phyloP scores from a whole-genome alignment of 2,888 invertebrate species.

The Agonopterix subpropinquella region DNA sequence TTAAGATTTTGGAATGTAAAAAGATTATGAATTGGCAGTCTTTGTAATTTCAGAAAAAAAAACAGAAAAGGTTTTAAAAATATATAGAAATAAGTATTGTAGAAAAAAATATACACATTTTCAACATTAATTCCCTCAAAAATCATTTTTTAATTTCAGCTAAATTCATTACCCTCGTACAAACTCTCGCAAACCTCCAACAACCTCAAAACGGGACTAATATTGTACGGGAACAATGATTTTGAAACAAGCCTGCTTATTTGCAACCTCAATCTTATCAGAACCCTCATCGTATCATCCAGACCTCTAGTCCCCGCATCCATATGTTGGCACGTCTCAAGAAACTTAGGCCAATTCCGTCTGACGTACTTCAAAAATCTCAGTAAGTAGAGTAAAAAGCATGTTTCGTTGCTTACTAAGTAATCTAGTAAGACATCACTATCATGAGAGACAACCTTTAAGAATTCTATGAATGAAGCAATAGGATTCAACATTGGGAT shows the following conservation, averaged over 20 bases:
- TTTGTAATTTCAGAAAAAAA: constrained; percentile 14
- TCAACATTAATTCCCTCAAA: background rate
- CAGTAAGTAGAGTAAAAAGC: constrained; percentile 89
- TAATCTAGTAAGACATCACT: constrained; percentile 88
- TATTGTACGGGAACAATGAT: constrained; percentile 92
- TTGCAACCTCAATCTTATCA: constrained; percentile 85
- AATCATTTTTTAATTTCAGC: constrained; percentile 60
- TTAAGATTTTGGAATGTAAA: constrained; percentile 46
- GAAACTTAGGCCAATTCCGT: constrained; percentile 89
- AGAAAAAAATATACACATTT: background rate
- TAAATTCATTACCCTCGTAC: constrained; percentile 89
- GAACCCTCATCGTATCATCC: constrained; percentile 89
- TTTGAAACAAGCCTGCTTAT: constrained; percentile 89
- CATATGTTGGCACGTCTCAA: constrained; percentile 82
- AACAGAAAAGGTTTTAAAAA: background rate
- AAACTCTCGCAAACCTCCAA: constrained; percentile 89
- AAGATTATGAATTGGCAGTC: constrained; percentile 30
- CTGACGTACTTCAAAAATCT: constrained; percentile 89
- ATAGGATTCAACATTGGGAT: constrained; percentile 90
- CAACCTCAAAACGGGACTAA: constrained; percentile 88
- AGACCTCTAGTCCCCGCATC: constrained; percentile 76
- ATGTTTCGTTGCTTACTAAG: constrained; percentile 92
- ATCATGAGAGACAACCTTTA: constrained; percentile 88
- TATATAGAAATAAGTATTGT: background rate
- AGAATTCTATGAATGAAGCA: constrained; percentile 90